Percentiles rank a stretch among this genome's conserved stretches.
Evolutionary conservation across 2,797 vertebrate genomes (phyloP).

Genomic region (Macrochelys suwanniensis): DNA sequence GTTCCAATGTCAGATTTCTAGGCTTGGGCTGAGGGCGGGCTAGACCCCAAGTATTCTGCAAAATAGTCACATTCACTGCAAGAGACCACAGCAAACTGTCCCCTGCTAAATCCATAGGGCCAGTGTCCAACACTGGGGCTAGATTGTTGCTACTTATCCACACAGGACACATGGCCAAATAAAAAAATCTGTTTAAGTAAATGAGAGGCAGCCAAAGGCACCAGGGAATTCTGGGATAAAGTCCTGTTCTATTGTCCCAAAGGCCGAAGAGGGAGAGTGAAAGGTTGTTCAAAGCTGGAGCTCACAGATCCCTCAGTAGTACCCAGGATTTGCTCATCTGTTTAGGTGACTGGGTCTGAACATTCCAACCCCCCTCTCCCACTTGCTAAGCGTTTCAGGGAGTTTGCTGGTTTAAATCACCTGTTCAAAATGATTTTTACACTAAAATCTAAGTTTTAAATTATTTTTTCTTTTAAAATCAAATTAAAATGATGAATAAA

Average conservation of each 20-base stretch:
- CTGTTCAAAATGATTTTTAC: background rate
- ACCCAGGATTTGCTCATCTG: background rate
- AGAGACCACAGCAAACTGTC: background rate
- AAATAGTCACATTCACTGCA: background rate
- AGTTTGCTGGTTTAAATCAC: background rate
- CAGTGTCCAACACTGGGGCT: background rate
- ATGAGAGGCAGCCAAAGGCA: background rate
- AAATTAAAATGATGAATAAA: background rate
- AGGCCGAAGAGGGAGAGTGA: background rate
- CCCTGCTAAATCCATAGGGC: background rate
- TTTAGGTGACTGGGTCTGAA: background rate
- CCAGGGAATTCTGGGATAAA: background rate
- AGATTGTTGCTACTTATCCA: background rate
- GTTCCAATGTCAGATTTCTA: background rate
- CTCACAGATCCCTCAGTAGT: background rate
- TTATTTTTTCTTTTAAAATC: background rate
- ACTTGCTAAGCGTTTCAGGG: background rate
- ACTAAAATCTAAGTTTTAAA: background rate
- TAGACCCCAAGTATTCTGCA: background rate
- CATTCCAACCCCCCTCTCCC: too few species aligned
- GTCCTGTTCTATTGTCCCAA: background rate
- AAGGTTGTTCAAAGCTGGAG: background rate
- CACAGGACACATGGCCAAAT: background rate
- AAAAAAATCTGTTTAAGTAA: background rate
- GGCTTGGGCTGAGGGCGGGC: background rate